phyloP scores from a whole-genome alignment of 2,113 vertebrate species.

The Dendrocopos noguchii region DNA sequence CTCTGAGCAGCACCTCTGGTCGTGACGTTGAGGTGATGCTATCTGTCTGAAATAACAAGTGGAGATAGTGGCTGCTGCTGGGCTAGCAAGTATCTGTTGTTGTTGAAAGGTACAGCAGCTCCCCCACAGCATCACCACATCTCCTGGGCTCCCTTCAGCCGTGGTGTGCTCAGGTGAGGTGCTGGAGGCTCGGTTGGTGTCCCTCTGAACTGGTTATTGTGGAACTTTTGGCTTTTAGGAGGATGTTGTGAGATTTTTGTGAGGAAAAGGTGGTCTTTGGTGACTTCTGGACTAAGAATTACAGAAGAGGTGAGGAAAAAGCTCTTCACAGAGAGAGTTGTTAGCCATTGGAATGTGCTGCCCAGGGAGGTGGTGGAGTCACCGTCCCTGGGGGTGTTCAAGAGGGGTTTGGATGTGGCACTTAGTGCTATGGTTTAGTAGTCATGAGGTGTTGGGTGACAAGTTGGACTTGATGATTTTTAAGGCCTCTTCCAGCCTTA shows the following conservation, averaged over 20 bases:
- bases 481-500: too few relatives aligned
- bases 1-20: neutral
- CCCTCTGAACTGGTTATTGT: fast-evolving
- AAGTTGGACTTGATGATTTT: too few relatives aligned
- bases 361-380: too few relatives aligned
- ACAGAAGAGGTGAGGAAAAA: too few relatives aligned
- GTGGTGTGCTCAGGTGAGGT: fast-evolving
- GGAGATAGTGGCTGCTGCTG: neutral
- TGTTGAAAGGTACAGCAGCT: fast-evolving
- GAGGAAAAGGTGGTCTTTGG: neutral
- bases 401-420: too few relatives aligned
- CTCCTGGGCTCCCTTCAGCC: fast-evolving
- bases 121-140: fast-evolving
- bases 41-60: neutral
- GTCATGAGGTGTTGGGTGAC: too few relatives aligned
- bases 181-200: neutral
- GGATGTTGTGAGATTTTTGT: neutral
- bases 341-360: too few relatives aligned
- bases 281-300: neutral
- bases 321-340: too few relatives aligned
- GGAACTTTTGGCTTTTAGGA: fast-evolving
- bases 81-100: neutral
- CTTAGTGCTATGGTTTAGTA: too few relatives aligned
- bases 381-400: too few relatives aligned
- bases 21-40: neutral